Conservation (phyloP, 2,797 vertebrate species). For the Parauchenoglanis ngamensis region DNA sequence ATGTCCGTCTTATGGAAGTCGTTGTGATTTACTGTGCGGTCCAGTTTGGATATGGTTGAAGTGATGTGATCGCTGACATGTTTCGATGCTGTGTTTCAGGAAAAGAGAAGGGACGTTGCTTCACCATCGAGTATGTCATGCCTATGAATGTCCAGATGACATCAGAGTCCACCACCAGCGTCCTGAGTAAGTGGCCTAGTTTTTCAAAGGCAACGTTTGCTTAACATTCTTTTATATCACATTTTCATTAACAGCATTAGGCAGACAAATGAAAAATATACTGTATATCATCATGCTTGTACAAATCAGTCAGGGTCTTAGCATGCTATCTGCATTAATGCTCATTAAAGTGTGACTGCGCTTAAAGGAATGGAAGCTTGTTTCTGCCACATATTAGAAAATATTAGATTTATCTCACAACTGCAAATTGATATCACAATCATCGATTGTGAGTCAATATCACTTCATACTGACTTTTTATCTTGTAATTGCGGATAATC, state of each 20-base stretch:
- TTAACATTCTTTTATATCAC: too few relatives aligned
- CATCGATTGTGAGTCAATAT: background rate
- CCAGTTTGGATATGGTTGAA: background rate
- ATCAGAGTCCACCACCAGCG: constrained; percentile 90
- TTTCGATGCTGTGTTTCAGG: constrained; percentile 70
- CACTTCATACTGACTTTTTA: too few relatives aligned
- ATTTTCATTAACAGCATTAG: background rate
- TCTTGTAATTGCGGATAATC: too few relatives aligned
- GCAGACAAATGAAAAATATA: background rate
- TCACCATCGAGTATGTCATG: constrained; percentile 95
- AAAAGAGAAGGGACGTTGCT: constrained; percentile 90
- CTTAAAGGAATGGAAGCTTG: too few relatives aligned
- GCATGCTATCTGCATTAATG: too few relatives aligned
- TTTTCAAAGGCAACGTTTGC: background rate
- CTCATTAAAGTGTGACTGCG: too few relatives aligned
- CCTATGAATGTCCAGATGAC: constrained; percentile 92
- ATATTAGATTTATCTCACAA: background rate
- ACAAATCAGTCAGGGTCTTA: too few relatives aligned
- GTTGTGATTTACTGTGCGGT: background rate
- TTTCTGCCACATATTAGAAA: too few relatives aligned
- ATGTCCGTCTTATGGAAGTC: background rate
- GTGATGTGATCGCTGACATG: background rate
- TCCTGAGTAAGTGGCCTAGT: constrained; percentile 83
- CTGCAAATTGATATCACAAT: background rate
- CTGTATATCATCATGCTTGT: too few relatives aligned